Base-by-base conservation (phyloP, 2,888 invertebrate genomes). In the Agriopis aurantiaria region DNA sequence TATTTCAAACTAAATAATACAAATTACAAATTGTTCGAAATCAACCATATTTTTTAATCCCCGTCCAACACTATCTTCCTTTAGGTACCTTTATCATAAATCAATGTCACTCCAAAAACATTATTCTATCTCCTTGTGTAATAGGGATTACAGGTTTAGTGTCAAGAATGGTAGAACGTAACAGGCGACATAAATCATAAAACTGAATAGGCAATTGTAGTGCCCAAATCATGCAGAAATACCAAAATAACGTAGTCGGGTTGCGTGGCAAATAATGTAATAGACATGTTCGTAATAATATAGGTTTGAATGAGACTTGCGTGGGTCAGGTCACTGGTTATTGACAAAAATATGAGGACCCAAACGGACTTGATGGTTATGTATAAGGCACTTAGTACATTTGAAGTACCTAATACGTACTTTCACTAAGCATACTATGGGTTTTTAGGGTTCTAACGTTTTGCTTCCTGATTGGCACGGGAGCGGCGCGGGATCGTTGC, bases 131-230 rank as follows among this genome's bases (percentile, higher is more conserved):
- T 46, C 23, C 10, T 23, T 40, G 17, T 17, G 65, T 66, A 66
- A 66, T 45, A 66, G 53, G 60, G 53, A 40, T 60, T 60, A 46
- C 46, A 48, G n/a, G n/a, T n/a, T n/a, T n/a, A 66, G 60, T 60
- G 66, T 66, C 66, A 66, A 0, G 6, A 45, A 48, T 53, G 14
- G 48, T 9, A 45, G 9, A 41, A 6, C 40, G 46, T 62, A 43
- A 43, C 45, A 45, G 52, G 43, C 12, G 62, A 23, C 17, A 60
- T 66, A 55, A 59, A 66, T 66, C 60, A 60, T 53, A 58, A 59
- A 55, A 52, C 14, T 48, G 55, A 60, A 66, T 55, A 52, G 17
- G 12, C 66, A 48, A 59, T 66, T 55, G 12, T 55, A 41, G 33
- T 40, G 45, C 33, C 11, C 51, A 52, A 58, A 45, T 43, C 65